Conservation (phyloP, 2,797 vertebrate species). For the Megalops cyprinoides region DNA sequence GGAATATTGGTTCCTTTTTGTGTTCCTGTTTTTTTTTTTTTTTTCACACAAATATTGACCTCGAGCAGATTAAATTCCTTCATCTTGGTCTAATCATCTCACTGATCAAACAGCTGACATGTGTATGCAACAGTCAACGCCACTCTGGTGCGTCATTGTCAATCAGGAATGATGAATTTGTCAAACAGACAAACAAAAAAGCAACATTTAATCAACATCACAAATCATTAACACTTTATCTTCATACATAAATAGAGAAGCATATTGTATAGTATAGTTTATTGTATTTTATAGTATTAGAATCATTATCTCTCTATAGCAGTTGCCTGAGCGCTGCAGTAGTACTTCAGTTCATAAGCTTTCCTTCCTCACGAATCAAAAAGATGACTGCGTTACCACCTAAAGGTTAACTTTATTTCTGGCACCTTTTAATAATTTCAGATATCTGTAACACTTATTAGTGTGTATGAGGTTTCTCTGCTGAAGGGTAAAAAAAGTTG, state of each 20-base stretch:
- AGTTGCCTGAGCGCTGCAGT: too few species aligned
- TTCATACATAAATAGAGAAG: too few species aligned
- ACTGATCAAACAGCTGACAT: neutral
- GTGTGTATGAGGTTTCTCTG: neutral
- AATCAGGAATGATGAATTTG: neutral
- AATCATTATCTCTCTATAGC: too few species aligned
- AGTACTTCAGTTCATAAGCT: too few species aligned
- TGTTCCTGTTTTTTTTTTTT: neutral
- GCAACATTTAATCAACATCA: too few species aligned
- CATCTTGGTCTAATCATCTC: neutral
- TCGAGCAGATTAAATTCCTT: too few species aligned
- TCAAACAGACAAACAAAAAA: neutral
- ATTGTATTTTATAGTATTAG: too few species aligned
- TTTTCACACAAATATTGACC: neutral
- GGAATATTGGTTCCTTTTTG: neutral
- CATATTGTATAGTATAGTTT: too few species aligned
- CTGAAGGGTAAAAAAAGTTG: neutral
- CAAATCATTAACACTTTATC: too few species aligned
- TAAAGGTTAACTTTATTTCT: slow-evolving; percentile 1
- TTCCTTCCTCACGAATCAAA: too few species aligned
- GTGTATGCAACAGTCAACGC: neutral
- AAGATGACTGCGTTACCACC: neutral
- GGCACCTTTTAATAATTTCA: slow-evolving; percentile 3
- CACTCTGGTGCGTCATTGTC: neutral
- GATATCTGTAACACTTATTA: neutral